phyloP scores from a whole-genome alignment of 2,113 vertebrate species.

The Hippocampus guttulatus region DNA sequence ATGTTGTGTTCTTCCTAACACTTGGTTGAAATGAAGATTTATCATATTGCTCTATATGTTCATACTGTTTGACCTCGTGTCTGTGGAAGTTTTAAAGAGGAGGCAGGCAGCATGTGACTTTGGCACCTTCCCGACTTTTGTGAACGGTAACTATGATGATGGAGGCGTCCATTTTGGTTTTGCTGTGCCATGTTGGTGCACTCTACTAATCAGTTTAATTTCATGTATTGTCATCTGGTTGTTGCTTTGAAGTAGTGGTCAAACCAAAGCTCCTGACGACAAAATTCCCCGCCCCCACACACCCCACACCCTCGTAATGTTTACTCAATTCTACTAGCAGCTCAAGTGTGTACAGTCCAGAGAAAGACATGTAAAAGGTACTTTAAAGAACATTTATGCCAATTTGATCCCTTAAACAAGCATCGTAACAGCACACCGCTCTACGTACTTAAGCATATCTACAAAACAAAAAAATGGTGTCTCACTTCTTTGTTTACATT shows the following conservation, averaged over 20 bases:
- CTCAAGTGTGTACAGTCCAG: constrained; percentile 31
- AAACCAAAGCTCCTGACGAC: constrained; percentile 61
- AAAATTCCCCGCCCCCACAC: constrained; percentile 11
- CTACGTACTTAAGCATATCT: constrained; percentile 46
- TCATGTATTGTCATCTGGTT: not conserved
- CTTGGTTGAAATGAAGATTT: no score
- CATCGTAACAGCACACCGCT: constrained; percentile 35
- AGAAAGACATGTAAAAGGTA: constrained; percentile 28
- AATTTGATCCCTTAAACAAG: constrained; percentile 24
- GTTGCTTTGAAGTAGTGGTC: constrained; percentile 4
- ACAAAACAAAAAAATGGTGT: constrained; percentile 26
- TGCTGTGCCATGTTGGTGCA: constrained; percentile 56
- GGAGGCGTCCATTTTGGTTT: constrained; percentile 47
- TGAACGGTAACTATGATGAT: constrained; percentile 46
- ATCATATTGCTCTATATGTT: constrained; percentile 68
- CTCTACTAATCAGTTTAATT: constrained; percentile 26
- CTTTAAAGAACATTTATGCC: constrained; percentile 49
- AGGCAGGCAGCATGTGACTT: constrained; percentile 49
- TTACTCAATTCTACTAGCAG: constrained; percentile 60
- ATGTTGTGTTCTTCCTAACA: not conserved
- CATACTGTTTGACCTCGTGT: constrained; percentile 61
- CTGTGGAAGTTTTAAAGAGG: constrained; percentile 12
- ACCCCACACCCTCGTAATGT: constrained; percentile 16
- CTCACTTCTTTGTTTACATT: constrained; percentile 63
- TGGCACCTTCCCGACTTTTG: constrained; percentile 43